Conservation (phyloP, 2,888 invertebrate species). For the Gandaritis pyraliata region DNA sequence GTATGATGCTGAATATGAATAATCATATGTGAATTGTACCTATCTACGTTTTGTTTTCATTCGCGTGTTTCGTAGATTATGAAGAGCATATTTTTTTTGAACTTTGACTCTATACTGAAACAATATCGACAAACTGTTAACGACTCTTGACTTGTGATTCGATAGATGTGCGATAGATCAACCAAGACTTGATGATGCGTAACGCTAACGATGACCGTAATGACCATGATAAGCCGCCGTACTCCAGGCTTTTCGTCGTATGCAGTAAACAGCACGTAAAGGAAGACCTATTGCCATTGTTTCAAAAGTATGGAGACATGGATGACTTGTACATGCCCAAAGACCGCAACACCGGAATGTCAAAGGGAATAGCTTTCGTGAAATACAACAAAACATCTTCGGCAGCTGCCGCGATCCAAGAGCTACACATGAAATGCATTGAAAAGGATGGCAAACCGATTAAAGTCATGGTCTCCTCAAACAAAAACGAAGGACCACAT, state of each 20-base stretch:
- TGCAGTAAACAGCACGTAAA: conserved; percentile 89
- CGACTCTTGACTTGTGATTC: conserved; percentile 20
- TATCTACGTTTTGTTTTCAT: not conserved
- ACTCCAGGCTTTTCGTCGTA: conserved; percentile 95
- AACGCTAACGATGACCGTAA: conserved; percentile 59
- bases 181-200: conserved; percentile 35
- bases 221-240: conserved; percentile 88
- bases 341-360: conserved; percentile 91
- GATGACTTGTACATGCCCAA: conserved; percentile 95
- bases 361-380: conserved; percentile 96
- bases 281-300: conserved; percentile 90
- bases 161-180: conserved; percentile 22
- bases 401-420: conserved; percentile 94
- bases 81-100: not conserved
- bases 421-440: conserved; percentile 91
- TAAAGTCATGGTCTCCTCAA: conserved; percentile 95
- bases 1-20: no score
- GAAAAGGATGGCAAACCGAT: conserved; percentile 90
- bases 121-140: conserved; percentile 13
- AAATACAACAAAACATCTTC: conserved; percentile 96
- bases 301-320: conserved; percentile 91
- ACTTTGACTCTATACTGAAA: conserved; percentile 11
- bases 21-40: no score
- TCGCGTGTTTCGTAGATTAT: not conserved
- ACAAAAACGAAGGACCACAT: conserved; percentile 61